Evolutionary conservation across 2,797 vertebrate genomes (phyloP).

Genomic region (Denticeps clupeoides): DNA sequence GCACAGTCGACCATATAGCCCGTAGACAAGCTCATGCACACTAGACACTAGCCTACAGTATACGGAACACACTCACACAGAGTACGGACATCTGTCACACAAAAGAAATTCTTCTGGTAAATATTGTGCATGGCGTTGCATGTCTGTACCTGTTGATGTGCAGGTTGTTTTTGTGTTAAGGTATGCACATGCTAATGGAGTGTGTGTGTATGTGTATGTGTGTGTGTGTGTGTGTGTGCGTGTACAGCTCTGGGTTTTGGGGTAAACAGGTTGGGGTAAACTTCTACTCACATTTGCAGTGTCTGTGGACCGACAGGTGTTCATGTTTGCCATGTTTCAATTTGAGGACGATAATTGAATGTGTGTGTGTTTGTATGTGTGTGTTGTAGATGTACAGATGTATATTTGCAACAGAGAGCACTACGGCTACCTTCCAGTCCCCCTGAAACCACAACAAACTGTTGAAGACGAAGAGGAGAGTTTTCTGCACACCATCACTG

Average conservation of each 20-base stretch:
- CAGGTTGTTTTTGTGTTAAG: conserved; percentile 1
- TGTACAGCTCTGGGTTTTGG: too few relatives aligned
- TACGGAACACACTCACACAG: too few relatives aligned
- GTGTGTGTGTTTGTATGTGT: conserved; percentile 15
- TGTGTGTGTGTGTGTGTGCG: conserved; percentile 25
- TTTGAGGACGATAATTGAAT: too few relatives aligned
- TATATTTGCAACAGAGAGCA: conserved; percentile 84
- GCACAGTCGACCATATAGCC: too few relatives aligned
- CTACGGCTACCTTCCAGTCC: conserved; percentile 87
- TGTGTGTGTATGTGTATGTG: conserved; percentile 1
- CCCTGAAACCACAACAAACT: conserved; percentile 78
- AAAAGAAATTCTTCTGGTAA: too few relatives aligned
- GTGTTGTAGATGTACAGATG: conserved; percentile 79
- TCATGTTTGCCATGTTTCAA: too few relatives aligned
- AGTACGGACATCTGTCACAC: too few relatives aligned
- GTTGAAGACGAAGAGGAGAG: conserved; percentile 82
- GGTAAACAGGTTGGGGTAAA: too few relatives aligned
- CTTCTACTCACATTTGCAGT: too few relatives aligned
- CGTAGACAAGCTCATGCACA: too few relatives aligned
- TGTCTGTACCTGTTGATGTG: not conserved
- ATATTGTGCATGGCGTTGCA: not conserved
- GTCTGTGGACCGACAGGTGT: too few relatives aligned
- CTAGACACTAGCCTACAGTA: too few relatives aligned
- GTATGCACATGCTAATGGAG: not conserved
- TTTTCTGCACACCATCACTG: conserved; percentile 73